Base-by-base conservation (phyloP, 1,140 invertebrate genomes). In the Protaetia brevitarsis region DNA sequence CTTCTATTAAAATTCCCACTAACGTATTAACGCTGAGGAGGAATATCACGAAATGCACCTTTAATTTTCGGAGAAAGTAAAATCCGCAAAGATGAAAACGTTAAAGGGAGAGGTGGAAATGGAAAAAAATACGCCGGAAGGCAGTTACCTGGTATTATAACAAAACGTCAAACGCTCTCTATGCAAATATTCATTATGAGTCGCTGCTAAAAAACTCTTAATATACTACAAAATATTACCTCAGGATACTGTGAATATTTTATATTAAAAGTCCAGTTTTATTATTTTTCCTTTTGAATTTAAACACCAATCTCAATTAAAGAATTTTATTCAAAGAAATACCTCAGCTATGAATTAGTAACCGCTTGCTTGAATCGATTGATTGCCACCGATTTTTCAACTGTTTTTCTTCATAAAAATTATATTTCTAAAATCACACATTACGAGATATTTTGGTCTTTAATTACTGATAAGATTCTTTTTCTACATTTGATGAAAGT, bases 1-100 rank as follows among this genome's bases (percentile, higher is more conserved):
- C 64, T 56, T 65, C 64, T 65, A 65, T 65, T 65, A 65, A 58
- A 65, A 65, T 65, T 65, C 64, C 23, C 64, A 45, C 64, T 65
- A 29, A 45, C 13, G 41, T 45, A 45, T 45, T 45, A 45, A 19
- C 0, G 41, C 13, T 19, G 41, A 4, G 41, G 23, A 45, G 41
- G 10, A 19, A 21, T 16, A 45, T 13, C 41, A 21, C 16, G 16
- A 13, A 45, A 45, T 45, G 41, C 41, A 45, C 41, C 41, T 45
- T 45, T 45, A 45, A 45, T 45, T 45, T 45, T 45, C 41, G 13
- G 41, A 45, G 41, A 45, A 45, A 45, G 41, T 19, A 45, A 45
- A 45, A 45, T 45, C 41, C 41, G n/a, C 41, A 45, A 45, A 45
- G 41, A 45, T 45, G 41, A 45, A 45, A 45, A 45, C 41, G n/a